Conservation (phyloP, 2,113 vertebrate species). For the Sterna hirundo region DNA sequence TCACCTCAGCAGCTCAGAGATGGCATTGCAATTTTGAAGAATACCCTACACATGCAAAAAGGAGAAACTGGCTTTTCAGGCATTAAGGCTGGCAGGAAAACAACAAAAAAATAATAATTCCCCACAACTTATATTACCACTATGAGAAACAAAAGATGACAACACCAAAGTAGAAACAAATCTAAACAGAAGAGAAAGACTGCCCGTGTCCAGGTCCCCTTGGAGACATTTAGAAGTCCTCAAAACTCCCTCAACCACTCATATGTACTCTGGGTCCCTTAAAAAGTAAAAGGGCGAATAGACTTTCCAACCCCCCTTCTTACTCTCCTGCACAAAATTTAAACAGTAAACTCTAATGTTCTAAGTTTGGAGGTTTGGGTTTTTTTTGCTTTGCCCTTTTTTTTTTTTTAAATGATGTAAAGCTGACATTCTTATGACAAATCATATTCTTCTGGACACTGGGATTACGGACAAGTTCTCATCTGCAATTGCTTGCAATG, state of each 20-base stretch:
- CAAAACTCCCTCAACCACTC: background rate
- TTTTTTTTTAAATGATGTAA: background rate
- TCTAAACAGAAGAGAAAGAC: background rate
- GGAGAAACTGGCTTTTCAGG: background rate
- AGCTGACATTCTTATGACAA: background rate
- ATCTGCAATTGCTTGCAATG: background rate
- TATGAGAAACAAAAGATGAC: background rate
- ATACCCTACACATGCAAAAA: background rate
- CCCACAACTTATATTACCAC: background rate
- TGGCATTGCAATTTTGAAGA: rapidly evolving
- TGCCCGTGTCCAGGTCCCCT: background rate
- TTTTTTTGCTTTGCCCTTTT: background rate
- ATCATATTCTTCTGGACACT: background rate
- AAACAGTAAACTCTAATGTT: background rate
- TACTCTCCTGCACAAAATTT: background rate
- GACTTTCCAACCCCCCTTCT: background rate
- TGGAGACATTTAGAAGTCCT: background rate
- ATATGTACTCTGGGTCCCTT: background rate
- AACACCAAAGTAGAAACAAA: background rate
- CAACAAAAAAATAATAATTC: background rate
- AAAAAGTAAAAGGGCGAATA: background rate
- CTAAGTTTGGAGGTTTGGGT: background rate
- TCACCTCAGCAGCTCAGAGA: background rate
- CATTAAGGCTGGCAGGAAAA: background rate
- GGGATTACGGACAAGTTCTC: background rate